Evolutionary conservation across 2,888 invertebrate genomes (phyloP).

Genomic region (Parelbella ahira): DNA sequence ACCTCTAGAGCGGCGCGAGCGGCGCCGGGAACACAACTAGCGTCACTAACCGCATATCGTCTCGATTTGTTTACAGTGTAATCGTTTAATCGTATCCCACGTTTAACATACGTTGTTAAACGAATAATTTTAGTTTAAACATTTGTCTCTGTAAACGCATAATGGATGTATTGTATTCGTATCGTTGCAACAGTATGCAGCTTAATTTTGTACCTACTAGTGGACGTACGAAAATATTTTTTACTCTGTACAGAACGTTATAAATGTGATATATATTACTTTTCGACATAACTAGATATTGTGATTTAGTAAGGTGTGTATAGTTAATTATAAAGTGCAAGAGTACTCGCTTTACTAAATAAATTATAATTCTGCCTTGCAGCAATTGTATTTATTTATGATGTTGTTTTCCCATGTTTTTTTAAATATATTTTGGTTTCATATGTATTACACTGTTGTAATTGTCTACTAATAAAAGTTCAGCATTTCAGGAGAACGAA

Average conservation of each 20-base stretch:
- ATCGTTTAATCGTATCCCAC: constrained; percentile 20
- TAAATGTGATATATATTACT: constrained; percentile 72
- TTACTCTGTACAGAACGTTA: constrained; percentile 78
- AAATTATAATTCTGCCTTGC: constrained; percentile 56
- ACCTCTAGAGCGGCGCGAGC: constrained; percentile 36
- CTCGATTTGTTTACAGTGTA: constrained; percentile 17
- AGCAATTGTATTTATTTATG: constrained; percentile 56
- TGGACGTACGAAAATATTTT: constrained; percentile 73
- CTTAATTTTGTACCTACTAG: constrained; percentile 70
- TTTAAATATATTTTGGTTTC: constrained; percentile 64
- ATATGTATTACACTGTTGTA: constrained; percentile 74
- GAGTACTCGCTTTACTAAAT: constrained; percentile 72
- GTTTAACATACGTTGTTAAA: too few species aligned
- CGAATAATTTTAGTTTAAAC: too few species aligned
- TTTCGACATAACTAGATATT: constrained; percentile 77
- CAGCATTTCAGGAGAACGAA: constrained; percentile 58
- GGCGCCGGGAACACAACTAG: constrained; percentile 30
- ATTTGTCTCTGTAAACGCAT: constrained; percentile 34
- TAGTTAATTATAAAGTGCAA: constrained; percentile 56
- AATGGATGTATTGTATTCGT: too few species aligned
- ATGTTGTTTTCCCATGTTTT: constrained; percentile 71
- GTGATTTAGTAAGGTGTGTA: constrained; percentile 78
- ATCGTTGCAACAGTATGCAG: constrained; percentile 53
- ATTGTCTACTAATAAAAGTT: constrained; percentile 52
- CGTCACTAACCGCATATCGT: constrained; percentile 45